Conservation (phyloP, 1,140 invertebrate species). For the Stegodyphus dumicola region DNA sequence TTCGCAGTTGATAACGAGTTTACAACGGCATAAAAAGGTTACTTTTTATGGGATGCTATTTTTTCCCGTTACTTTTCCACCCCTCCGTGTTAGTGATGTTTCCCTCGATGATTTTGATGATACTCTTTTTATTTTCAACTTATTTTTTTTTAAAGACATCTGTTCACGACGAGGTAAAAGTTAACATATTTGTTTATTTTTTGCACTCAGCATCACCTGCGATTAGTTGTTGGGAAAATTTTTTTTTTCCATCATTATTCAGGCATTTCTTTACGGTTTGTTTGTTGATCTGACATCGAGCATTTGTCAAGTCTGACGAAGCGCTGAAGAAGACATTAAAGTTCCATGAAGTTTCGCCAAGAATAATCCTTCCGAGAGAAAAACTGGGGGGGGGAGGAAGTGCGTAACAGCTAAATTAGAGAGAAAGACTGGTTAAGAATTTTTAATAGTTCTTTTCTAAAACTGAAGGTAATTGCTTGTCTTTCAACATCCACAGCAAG, state of each 20-base stretch:
- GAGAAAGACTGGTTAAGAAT: no score
- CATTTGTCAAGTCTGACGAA: slow-evolving; percentile 51
- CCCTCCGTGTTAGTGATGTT: no score
- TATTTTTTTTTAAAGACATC: slow-evolving; percentile 16
- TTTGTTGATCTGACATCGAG: slow-evolving; percentile 35
- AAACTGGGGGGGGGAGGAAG: no score
- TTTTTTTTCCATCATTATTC: slow-evolving; percentile 23
- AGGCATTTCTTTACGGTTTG: slow-evolving; percentile 12
- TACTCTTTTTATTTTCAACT: no score
- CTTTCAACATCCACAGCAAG: no score
- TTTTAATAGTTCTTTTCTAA: no score
- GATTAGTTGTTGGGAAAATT: background rate
- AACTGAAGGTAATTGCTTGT: no score
- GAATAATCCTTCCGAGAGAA: background rate
- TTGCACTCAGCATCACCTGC: slow-evolving; percentile 29
- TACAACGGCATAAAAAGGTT: no score
- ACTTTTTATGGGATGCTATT: no score
- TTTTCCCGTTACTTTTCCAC: no score
- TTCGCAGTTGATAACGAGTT: slow-evolving; percentile 23
- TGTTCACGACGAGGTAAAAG: slow-evolving; percentile 35
- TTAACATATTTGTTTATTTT: slow-evolving; percentile 29
- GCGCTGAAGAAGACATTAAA: slow-evolving; percentile 44
- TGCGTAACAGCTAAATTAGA: background rate
- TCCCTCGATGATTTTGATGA: no score
- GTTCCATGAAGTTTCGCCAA: slow-evolving; percentile 24